Percentiles rank a stretch among this genome's conserved stretches.
These are phyloP conservation scores for Brachyalestes nurse DNA, from an alignment of 2,797 vertebrate species.

Conservation along the genomic window DNA sequence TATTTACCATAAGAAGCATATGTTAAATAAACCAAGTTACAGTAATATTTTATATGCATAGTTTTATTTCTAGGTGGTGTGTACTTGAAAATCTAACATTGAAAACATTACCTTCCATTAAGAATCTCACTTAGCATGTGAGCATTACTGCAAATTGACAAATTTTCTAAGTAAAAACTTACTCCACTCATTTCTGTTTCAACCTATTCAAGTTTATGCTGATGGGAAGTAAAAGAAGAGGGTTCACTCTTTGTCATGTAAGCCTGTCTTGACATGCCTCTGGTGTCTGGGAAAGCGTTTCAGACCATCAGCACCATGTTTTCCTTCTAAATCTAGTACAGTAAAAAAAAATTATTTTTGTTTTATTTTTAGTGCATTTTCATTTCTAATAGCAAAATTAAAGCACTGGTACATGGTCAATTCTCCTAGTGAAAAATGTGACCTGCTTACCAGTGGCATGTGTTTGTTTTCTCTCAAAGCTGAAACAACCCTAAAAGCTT, in stretches of 20 bases:
- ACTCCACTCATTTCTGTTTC: not conserved
- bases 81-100: not conserved
- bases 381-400: not conserved
- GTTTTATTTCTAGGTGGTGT: not conserved
- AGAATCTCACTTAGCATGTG: not conserved
- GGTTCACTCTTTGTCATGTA: slow-evolving; percentile 7
- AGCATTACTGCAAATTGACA: not conserved
- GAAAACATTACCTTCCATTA: not conserved
- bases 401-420: slow-evolving; percentile 1
- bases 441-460: slow-evolving; percentile 72
- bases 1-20: too few relatives aligned
- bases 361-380: not conserved
- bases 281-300: slow-evolving; percentile 25
- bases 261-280: slow-evolving; percentile 43
- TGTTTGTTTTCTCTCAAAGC: slow-evolving; percentile 70
- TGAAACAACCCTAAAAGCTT: slow-evolving; percentile 73
- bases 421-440: slow-evolving; percentile 68
- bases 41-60: not conserved
- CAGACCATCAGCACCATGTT: slow-evolving; percentile 16
- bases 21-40: too few relatives aligned
- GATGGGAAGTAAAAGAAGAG: slow-evolving; percentile 16
- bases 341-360: too few relatives aligned
- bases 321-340: not conserved
- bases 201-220: not conserved
- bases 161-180: not conserved